Evolutionary conservation across 2,888 invertebrate genomes (phyloP), one percentile per base, ranked within the genome.

Genomic region (Norana najaformis): DNA sequence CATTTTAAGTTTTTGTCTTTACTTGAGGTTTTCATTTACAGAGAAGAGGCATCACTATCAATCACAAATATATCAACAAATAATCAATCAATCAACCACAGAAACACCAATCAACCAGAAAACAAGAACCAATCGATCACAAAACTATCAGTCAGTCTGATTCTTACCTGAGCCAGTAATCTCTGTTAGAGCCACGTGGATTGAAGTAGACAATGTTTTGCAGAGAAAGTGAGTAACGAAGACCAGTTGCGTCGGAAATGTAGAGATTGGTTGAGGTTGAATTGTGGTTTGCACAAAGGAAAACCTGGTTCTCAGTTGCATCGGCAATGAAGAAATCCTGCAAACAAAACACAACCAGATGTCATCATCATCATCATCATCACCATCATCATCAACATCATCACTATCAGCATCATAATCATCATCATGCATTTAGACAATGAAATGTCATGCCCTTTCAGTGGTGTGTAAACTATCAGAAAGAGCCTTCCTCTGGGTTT

Each of bases 191-290:
- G 23, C 96, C 96, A n/a, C 97, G 97, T 0, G 97, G 97, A 94
- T 97, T 97, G 94, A 97, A 97, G 93, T 97, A 97, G 92, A 98
- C 96, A 89, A 98, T 96, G 93, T 97, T 96, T 93, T 97, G 96
- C 92, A 98, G 95, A 13, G 98, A 98, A 91, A 97, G 95, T 0
- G 97, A 96, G 94, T 98, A 98, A 93, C 96, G 96, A 93, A 97
- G 96, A 91, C 96, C 96, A 39, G 95, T 96, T 90, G 96, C 96
- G 92, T 96, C 97, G 0, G 97, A 97, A 89, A 97, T 96, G 93
- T 98, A 98, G 90, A 98, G 96, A 94, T 98, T 96, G 8, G 97
- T 96, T 41, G 90, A 94, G 30, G 96, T 96, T 91, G 96, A 96
- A 0, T 96, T 96, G 95, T 98, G 97, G 94, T 97, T 96, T 90